Evolutionary conservation across 2,797 vertebrate genomes (phyloP), one percentile per base, ranked within the genome.

Genomic region (Toxotes lorentzi): DNA sequence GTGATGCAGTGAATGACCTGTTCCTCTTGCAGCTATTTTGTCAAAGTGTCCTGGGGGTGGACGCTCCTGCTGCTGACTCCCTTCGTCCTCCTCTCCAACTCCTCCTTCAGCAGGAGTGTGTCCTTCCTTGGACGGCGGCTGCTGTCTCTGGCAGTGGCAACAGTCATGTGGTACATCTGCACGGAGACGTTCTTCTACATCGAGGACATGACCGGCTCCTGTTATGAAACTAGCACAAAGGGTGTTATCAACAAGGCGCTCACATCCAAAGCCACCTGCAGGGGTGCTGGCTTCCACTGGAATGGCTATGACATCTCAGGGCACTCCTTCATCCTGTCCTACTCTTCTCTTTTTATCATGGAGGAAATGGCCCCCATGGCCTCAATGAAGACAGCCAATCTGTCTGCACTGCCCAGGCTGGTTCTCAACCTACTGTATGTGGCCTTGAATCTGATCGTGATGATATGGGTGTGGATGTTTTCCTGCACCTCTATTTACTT

Each of bases 21-120:
- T 76, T 53, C 11, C 0, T 73, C 62, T 23, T 70, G 23, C 94
- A 99, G 98, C 7, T 99, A 97, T 79, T 98, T 99, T 64, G 98
- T 99, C 76, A 99, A 99, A 90, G 0, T 97, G 69, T 97, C 97
- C 62, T 99, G 98, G 98, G 97, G 94, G 7, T 99, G 98, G 98
- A 99, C 97, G 0, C 80, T 99, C 85, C 87, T 94, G 70, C 95
- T 99, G 45, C 95, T 99, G 56, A 93, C 97, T 7, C 97, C 97
- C 17, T 99, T 99, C 94, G 91, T 99, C 10, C 50, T 93, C 10
- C 88, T 98, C 51, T 97, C 95, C 88, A 96, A 95, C 87, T 95
- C 94, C 3, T 88, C 92, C 64, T 88, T 95, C 81, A 88, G 85
- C 0, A 82, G 74, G 83, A 95, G 86, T 4, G 7, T 73, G 2